Base-by-base conservation (phyloP, 2,888 invertebrate species). In the Halictus quadricinctus region DNA sequence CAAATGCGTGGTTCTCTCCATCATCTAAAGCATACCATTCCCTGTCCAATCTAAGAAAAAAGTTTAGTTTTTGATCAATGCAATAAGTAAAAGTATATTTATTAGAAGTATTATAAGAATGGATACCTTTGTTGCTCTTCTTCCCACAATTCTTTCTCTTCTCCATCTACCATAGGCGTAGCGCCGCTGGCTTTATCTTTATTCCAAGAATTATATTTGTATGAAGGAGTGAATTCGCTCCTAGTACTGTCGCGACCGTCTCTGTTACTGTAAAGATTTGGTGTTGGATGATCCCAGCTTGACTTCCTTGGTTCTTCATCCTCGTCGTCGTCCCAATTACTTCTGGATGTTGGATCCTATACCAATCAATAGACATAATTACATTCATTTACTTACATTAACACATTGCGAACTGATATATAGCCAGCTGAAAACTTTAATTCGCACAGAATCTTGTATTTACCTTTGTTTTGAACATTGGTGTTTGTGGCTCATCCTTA, bases 21-120 rank as follows among this genome's bases (percentile, higher is more conserved):
- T 99, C 99, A 90, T 98, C 99, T 95, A 99, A 97, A 87, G 97
- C 97, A 94, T 99, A 99, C 99, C 99, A 99, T 92, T 99, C 99
- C 80, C 99, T 95, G 94, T 99, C 99, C 4, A 99, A 95, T 88
- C 98, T 96, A 43, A 60, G 83, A 85, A 74, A 21, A 70, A 60
- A 69, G 46, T 50, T 21, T 48, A 21, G 1, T 15, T 72, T 18
- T 69, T 21, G 54, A 21, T 70, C 15, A 13, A 2, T 5, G 58
- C 1, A 79, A 15, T 75, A 43, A n/a, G n/a, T 36, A 48, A 25
- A 18, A 29, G 1, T 21, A 72, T 25, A 36, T 58, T 58, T 77
- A 58, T 13, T 10, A 1, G 3, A 50, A 29, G 25, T 3, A 18
- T 15, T 66, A 36, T 10, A 64, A 64, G 48, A 60, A 70, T 21